Evolutionary conservation across 2,113 vertebrate genomes (phyloP).

Genomic region (Microtus pennsylvanicus): DNA sequence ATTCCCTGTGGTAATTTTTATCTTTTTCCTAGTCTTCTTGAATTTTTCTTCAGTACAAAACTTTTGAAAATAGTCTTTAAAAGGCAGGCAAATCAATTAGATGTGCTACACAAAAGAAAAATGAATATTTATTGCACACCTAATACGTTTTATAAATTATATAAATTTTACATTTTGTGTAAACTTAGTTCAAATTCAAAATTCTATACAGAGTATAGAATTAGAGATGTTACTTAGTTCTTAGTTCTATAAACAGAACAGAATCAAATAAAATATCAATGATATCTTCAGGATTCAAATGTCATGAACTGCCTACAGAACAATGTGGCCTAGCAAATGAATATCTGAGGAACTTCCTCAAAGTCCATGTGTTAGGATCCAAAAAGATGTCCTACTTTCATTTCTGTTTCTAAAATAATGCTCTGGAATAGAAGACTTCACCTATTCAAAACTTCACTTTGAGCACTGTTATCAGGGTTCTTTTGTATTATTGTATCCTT

Average conservation of each 20-base stretch:
- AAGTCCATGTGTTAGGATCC: neutral
- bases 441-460: constrained; percentile 1
- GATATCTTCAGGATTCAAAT: neutral
- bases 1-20: neutral
- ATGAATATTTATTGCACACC: neutral
- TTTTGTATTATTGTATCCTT: neutral
- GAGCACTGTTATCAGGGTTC: neutral
- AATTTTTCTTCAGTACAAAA: neutral
- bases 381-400: neutral
- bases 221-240: neutral
- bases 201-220: neutral
- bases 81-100: neutral
- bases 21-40: neutral
- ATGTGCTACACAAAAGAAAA: constrained; percentile 1
- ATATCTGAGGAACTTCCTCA: neutral
- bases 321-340: neutral
- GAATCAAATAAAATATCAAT: neutral
- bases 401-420: neutral
- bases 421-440: neutral
- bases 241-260: neutral
- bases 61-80: too few relatives aligned
- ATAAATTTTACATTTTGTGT: neutral
- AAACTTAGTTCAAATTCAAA: constrained; percentile 26
- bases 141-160: neutral
- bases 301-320: neutral